Conservation (phyloP, 2,888 invertebrate genomes). For the Tortricodes alternella region DNA sequence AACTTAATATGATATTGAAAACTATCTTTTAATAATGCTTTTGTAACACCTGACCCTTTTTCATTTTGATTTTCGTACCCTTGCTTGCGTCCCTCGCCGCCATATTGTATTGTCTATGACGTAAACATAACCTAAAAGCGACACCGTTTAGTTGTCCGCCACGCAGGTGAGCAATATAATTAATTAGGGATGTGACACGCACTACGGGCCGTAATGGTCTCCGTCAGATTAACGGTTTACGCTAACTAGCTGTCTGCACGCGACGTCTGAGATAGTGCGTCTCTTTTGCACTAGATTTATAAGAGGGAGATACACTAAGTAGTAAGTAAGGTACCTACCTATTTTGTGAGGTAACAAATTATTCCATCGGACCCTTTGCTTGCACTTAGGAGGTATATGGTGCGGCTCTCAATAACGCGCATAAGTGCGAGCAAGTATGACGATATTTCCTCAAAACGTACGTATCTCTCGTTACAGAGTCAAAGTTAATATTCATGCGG, state of each 20-base stretch:
- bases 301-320: background rate
- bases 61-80: background rate
- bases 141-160: slow-evolving; percentile 8
- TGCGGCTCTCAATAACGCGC: too few species aligned
- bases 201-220: background rate
- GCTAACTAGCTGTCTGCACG: slow-evolving; percentile 6
- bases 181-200: slow-evolving; percentile 18
- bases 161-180: slow-evolving; percentile 2
- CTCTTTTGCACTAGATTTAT: background rate
- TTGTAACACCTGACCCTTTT: too few species aligned
- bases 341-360: too few species aligned
- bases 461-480: too few species aligned
- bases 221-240: slow-evolving; percentile 12
- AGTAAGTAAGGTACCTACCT: background rate
- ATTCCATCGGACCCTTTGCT: too few species aligned
- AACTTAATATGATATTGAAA: too few species aligned
- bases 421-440: too few species aligned
- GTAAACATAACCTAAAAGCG: background rate
- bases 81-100: background rate
- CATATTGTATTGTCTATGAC: background rate
- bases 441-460: too few species aligned
- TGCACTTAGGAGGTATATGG: too few species aligned
- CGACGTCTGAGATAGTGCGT: background rate
- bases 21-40: too few species aligned
- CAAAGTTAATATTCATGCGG: too few species aligned